Evolutionary conservation across 2,113 vertebrate species (phyloP), one percentile per base, ranked within the genome.

Genomic region (Ranitomeya imitator): DNA sequence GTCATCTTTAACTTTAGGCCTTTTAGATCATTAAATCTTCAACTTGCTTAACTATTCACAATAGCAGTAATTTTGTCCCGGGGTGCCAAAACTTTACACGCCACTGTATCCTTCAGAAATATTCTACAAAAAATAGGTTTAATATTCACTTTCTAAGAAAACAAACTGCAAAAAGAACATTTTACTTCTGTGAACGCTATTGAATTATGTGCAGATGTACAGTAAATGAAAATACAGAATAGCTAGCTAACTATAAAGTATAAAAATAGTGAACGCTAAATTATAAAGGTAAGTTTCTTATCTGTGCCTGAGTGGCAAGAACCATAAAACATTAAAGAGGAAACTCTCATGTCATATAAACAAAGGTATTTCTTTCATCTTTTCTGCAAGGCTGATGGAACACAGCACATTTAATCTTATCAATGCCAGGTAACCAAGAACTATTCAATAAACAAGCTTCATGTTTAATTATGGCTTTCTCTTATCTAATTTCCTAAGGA

Each of bases 301-400:
- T 86, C 85, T 78, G 15, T 73, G 16, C 65, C 21, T 51, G 55
- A 76, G 71, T 76, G 55, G 19, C 71, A 74, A 78, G 23, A 86
- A 45, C 60, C 57, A 86, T 86, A 86, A 86, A 86, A 67, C 74
- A 67, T 79, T 86, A 86, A 86, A 86, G 60, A 86, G 85, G 85
- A 86, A 79, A 74, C 73, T 79, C 74, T 54, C 31, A 54, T 63
- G 85, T 74, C 55, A 65, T 86, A 86, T 86, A 86, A 86, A 78
- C 85, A 86, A 51, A 79, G 85, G 59, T 54, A 65, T 78, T 59
- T 63, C 73, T 86, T 86, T 86, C 59, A 86, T 86, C 74, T 86
- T 61, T 79, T 59, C 59, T 67, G 14, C 60, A 79, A 65, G 77
- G 60, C 61, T 79, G 73, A 37, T 78, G 85, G 57, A 78, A 78